These are phyloP conservation scores for Eulacestoma nigropectus DNA, from an alignment of 2,113 vertebrate species.

Conservation along the genomic window DNA sequence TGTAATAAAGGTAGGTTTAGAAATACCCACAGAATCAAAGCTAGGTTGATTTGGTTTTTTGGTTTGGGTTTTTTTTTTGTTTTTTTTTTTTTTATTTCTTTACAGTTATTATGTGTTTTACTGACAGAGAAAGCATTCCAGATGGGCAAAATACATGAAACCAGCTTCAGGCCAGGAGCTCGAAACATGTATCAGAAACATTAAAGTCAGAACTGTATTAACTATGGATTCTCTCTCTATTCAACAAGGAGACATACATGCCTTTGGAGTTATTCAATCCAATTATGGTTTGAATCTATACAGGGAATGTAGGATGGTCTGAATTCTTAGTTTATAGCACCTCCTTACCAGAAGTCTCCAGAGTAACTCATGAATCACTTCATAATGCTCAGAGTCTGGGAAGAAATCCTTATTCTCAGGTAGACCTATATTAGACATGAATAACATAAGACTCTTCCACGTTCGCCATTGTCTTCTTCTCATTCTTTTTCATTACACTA, in stretches of 20 bases:
- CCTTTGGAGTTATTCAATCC: background rate
- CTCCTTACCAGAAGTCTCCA: background rate
- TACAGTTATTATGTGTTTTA: background rate
- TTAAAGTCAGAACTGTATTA: background rate
- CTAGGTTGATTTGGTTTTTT: background rate
- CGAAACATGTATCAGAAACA: background rate
- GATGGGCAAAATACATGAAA: background rate
- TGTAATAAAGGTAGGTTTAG: background rate
- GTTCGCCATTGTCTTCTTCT: background rate
- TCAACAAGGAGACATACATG: background rate
- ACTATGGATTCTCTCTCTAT: background rate
- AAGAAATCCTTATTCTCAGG: background rate
- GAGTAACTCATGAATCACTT: background rate
- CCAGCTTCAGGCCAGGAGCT: background rate
- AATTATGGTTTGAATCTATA: background rate
- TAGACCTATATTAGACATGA: background rate
- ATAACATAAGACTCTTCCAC: background rate
- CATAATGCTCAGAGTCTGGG: background rate
- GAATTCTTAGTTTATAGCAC: background rate
- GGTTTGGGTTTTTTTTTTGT: too few relatives aligned
- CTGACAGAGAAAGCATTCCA: background rate
- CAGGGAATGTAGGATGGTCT: background rate
- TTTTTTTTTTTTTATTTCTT: too few relatives aligned
- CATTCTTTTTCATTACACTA: background rate
- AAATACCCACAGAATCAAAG: background rate